These are phyloP conservation scores for Mythimna vitellina DNA, from an alignment of 2,888 invertebrate genomes.

Conservation along the genomic window DNA sequence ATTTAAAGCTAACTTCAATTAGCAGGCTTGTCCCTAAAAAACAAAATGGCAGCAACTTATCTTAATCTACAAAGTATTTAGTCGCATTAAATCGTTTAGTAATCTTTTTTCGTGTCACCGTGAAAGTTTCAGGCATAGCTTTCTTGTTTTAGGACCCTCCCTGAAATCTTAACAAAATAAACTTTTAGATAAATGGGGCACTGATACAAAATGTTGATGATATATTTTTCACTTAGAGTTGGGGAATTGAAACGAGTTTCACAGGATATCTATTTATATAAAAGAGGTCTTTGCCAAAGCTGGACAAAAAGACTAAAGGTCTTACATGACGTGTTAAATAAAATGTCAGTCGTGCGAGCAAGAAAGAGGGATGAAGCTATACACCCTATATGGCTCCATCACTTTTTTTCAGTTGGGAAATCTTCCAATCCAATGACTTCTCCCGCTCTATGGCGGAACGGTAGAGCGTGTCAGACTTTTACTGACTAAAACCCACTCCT, in stretches of 20 bases:
- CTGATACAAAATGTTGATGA: slow-evolving; percentile 41
- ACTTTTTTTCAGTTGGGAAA: no score
- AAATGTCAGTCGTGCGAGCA: no score
- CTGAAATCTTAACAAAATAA: slow-evolving; percentile 36
- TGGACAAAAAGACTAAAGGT: no score
- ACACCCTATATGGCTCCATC: no score
- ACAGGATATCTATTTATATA: no score
- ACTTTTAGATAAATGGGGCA: slow-evolving; percentile 40
- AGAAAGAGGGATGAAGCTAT: no score
- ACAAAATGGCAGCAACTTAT: slow-evolving; percentile 10
- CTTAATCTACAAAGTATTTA: slow-evolving; percentile 44
- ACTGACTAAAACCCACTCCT: no score
- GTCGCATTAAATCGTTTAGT: slow-evolving; percentile 19
- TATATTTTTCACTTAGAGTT: slow-evolving; percentile 37
- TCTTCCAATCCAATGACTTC: no score
- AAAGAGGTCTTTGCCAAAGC: no score
- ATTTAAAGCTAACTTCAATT: neutral
- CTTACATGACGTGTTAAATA: no score
- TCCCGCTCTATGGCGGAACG: no score
- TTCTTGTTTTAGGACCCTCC: slow-evolving; percentile 19
- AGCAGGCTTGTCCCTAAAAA: neutral
- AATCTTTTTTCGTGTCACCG: slow-evolving; percentile 30
- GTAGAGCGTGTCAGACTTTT: no score
- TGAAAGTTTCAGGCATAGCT: slow-evolving; percentile 33
- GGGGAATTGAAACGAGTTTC: slow-evolving; percentile 10